Evolutionary conservation across 2,113 vertebrate genomes (phyloP), one percentile per base, ranked within the genome.

Genomic region (Symphodus melops): DNA sequence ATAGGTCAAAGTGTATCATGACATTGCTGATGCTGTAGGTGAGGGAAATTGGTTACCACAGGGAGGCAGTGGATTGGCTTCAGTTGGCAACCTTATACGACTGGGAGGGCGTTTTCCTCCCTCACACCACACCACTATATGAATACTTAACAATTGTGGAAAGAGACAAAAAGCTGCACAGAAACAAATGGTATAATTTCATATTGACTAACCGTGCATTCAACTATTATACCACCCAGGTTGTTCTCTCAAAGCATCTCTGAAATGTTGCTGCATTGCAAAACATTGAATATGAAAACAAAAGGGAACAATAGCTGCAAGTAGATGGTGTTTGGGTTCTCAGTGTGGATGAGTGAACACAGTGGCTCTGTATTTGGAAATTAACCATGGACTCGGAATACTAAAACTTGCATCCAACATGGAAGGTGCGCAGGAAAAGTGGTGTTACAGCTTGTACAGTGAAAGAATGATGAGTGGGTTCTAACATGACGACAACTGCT

Each of bases 11-110:
- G 55, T 73, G 46, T 73, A 8, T 80, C 42, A 44, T 67, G 70
- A 64, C 77, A n/a, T 63, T 33, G 76, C 69, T 82, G 69, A 48
- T 77, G 78, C 74, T 77, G 76, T 68, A 68, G 67, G 67, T 51
- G 48, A 67, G 3, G 65, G 70, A 53, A 61, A 57, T 60, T 72
- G 68, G 71, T 71, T n/a, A 67, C 71, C 51, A 61, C 25, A 55
- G 39, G 54, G 48, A 77, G 62, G 82, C 68, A 77, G 83, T 68
- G 80, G 77, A 61, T 68, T 79, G 86, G 80, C 84, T 79, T 77
- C 72, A 58, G 42, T 63, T 84, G 85, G 79, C 64, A 82, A 66
- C 56, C 64, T 65, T 69, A 83, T 58, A 76, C 65, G 21, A 64
- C 69, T 56, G 62, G 64, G 69, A 66, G 65, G 41, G 60, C 41